phyloP scores from a whole-genome alignment of 2,797 vertebrate genomes.

The Steatocranus sp. region DNA sequence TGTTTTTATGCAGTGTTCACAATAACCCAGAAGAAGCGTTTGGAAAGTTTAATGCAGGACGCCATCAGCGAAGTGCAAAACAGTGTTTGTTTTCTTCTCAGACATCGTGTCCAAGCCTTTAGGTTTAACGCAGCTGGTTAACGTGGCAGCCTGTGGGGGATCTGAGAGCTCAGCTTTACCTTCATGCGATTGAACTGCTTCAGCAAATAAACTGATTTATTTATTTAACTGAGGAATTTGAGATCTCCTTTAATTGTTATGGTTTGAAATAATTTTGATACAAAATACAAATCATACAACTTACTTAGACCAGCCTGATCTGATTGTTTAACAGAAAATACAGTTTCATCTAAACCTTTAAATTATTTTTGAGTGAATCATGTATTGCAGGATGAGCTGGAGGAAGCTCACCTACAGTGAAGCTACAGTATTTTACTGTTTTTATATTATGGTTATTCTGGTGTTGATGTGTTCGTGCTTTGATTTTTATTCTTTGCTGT shows the following conservation, averaged over 20 bases:
- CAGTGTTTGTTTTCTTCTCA: not conserved
- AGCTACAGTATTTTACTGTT: not conserved
- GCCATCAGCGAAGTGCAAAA: not conserved
- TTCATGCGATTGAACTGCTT: not conserved
- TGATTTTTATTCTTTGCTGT: not conserved
- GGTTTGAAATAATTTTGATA: not conserved
- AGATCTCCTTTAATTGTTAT: not conserved
- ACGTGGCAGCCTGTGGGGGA: not conserved
- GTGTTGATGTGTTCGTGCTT: not conserved
- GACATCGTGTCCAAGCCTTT: not conserved
- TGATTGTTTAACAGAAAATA: fast-evolving
- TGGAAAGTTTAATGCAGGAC: not conserved
- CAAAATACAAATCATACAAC: not conserved
- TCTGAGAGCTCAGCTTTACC: not conserved
- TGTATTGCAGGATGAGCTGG: not conserved
- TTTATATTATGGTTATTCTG: not conserved
- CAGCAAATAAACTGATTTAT: not conserved
- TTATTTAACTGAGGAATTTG: not conserved
- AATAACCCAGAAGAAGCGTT: not conserved
- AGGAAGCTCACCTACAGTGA: not conserved
- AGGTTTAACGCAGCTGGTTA: not conserved
- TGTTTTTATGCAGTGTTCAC: not conserved
- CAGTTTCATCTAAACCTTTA: not conserved
- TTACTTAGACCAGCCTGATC: not conserved
- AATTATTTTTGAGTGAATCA: not conserved